Evolutionary conservation across 2,888 invertebrate species (phyloP).

Genomic region (Mythimna albipuncta): DNA sequence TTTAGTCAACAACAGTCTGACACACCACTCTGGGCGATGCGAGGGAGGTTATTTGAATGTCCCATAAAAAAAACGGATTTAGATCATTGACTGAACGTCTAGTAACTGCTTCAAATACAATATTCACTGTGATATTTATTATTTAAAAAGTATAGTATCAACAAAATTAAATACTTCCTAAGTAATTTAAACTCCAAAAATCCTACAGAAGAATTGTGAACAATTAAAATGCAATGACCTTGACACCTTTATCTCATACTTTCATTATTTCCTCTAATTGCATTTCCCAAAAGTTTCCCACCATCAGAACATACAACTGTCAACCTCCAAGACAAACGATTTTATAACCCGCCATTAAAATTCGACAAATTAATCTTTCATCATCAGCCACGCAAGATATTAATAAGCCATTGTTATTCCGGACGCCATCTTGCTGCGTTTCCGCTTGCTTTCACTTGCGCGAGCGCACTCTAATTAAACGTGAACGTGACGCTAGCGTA

Average conservation of each 20-base stretch:
- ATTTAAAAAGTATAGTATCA: no score
- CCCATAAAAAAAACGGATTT: no score
- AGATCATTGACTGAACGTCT: no score
- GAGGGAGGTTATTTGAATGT: no score
- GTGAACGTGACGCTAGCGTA: constrained; percentile 55
- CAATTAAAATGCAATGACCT: neutral
- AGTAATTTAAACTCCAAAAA: neutral
- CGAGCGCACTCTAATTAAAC: constrained; percentile 71
- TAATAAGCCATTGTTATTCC: constrained; percentile 70
- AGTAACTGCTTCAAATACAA: no score
- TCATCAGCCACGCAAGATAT: constrained; percentile 64
- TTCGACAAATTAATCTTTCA: constrained; percentile 62
- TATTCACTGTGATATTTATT: no score
- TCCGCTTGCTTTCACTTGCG: constrained; percentile 81
- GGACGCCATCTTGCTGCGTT: constrained; percentile 67
- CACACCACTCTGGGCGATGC: no score
- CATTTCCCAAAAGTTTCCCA: constrained; percentile 4
- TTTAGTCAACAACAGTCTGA: no score
- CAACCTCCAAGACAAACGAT: constrained; percentile 36
- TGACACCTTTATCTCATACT: neutral
- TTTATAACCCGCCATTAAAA: constrained; percentile 42
- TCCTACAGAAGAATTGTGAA: neutral
- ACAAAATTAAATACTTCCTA: no score
- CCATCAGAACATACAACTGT: constrained; percentile 15
- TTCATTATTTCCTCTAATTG: neutral